Percentiles rank a stretch among this genome's conserved stretches.
Conservation (phyloP, 2,113 vertebrate genomes). For the Tenebrosternarchus preto region DNA sequence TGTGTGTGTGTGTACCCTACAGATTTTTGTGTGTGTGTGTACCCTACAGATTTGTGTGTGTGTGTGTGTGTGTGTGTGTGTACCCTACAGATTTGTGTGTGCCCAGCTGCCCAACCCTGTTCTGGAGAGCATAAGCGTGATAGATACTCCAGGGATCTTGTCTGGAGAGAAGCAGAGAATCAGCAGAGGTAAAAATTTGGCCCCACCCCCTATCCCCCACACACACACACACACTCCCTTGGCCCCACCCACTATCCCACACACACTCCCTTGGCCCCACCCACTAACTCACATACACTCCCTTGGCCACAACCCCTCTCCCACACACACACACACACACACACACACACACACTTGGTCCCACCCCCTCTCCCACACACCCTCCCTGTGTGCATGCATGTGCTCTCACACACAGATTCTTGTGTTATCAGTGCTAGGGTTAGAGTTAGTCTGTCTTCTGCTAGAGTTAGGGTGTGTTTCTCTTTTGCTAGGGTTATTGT, state of each 20-base stretch:
- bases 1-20: constrained; percentile 27
- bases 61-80: constrained; percentile 7
- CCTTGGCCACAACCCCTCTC: not conserved
- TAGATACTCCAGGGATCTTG: constrained; percentile 93
- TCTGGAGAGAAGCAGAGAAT: constrained; percentile 96
- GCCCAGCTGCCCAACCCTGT: constrained; percentile 93
- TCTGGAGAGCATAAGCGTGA: constrained; percentile 95
- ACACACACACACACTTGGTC: too few relatives aligned
- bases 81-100: constrained; percentile 83
- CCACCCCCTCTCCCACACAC: too few relatives aligned
- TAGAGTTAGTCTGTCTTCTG: too few relatives aligned
- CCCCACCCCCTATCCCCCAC: constrained; percentile 30
- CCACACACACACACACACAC: too few relatives aligned
- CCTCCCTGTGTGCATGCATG: too few relatives aligned
- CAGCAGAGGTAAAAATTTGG: constrained; percentile 82
- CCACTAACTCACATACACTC: not conserved
- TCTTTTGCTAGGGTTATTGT: too few relatives aligned
- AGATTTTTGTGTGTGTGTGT: constrained; percentile 85
- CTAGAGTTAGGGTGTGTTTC: too few relatives aligned
- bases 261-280: constrained; percentile 14
- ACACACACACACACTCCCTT: constrained; percentile 14
- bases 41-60: too few relatives aligned
- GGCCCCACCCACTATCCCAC: constrained; percentile 16
- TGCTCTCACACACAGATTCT: too few relatives aligned
- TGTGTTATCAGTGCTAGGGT: too few relatives aligned